phyloP scores from a whole-genome alignment of 1,140 invertebrate genomes.

The Solenopsis invicta region DNA sequence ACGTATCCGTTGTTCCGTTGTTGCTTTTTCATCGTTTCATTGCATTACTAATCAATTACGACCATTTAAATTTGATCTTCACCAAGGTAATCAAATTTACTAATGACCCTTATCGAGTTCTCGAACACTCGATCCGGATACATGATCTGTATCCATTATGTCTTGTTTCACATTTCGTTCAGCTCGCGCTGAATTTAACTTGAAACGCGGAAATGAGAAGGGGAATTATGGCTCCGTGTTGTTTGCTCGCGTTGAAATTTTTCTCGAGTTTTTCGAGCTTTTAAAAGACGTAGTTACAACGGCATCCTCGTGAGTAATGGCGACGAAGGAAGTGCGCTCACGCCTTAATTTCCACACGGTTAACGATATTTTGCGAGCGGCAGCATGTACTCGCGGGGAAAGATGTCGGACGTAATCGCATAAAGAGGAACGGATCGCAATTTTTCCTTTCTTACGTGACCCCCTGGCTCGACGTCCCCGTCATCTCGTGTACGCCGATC shows the following conservation, averaged over 20 bases:
- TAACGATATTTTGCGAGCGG: constrained; percentile 37
- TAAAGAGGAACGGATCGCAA: constrained; percentile 45
- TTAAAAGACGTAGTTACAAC: constrained; percentile 37
- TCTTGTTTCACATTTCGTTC: background rate
- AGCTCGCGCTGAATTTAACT: background rate
- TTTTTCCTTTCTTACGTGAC: constrained; percentile 61
- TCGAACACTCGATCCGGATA: background rate
- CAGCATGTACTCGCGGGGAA: background rate
- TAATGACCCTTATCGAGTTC: background rate
- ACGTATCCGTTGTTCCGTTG: background rate
- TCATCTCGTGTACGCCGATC: constrained; percentile 15
- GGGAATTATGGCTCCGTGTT: constrained; percentile 9
- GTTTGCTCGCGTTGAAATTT: constrained; percentile 37
- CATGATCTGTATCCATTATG: background rate
- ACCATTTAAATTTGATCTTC: constrained; percentile 9
- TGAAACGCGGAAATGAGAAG: constrained; percentile 20
- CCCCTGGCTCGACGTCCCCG: background rate
- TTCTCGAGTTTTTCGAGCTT: background rate
- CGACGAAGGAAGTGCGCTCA: constrained; percentile 6
- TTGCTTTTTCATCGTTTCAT: constrained; percentile 22
- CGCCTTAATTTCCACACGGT: constrained; percentile 44
- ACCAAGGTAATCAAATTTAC: background rate
- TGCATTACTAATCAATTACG: constrained; percentile 25
- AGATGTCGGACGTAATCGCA: constrained; percentile 37
- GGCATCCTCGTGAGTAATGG: constrained; percentile 18